These are phyloP conservation scores for Butorides virescens DNA, from an alignment of 2,113 vertebrate genomes.

Conservation along the genomic window DNA sequence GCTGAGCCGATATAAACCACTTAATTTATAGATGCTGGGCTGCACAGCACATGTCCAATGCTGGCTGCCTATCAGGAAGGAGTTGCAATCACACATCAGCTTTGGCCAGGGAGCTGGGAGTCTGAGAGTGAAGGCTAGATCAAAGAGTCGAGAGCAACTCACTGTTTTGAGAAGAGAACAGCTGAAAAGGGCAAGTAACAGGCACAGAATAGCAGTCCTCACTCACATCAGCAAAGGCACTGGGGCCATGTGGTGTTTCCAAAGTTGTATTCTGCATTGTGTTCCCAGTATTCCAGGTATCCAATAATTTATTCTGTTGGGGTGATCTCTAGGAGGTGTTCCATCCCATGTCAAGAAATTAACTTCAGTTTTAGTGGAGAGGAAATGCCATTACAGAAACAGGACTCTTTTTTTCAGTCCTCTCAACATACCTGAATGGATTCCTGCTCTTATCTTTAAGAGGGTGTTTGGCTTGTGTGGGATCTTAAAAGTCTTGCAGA, in stretches of 20 bases:
- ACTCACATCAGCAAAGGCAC: background rate
- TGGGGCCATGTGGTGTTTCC: background rate
- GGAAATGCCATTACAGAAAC: background rate
- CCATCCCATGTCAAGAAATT: background rate
- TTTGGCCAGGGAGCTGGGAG: background rate
- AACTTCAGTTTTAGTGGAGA: background rate
- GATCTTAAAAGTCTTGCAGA: conserved; percentile 83
- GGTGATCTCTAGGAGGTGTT: background rate
- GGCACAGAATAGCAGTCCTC: background rate
- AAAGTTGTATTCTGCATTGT: background rate
- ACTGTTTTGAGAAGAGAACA: background rate
- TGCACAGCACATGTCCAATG: background rate
- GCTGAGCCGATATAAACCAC: background rate
- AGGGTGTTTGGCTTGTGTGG: conserved; percentile 80
- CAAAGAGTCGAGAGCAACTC: background rate
- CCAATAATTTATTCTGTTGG: background rate
- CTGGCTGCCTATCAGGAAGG: background rate
- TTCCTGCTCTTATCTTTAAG: conserved; percentile 83
- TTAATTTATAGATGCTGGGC: background rate
- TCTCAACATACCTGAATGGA: conserved; percentile 76
- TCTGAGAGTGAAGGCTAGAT: background rate
- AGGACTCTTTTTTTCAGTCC: background rate
- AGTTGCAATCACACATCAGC: background rate
- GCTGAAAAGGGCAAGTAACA: background rate
- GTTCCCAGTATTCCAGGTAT: background rate